phyloP scores from a whole-genome alignment of 2,113 vertebrate species.

The Uropsilus gracilis region DNA sequence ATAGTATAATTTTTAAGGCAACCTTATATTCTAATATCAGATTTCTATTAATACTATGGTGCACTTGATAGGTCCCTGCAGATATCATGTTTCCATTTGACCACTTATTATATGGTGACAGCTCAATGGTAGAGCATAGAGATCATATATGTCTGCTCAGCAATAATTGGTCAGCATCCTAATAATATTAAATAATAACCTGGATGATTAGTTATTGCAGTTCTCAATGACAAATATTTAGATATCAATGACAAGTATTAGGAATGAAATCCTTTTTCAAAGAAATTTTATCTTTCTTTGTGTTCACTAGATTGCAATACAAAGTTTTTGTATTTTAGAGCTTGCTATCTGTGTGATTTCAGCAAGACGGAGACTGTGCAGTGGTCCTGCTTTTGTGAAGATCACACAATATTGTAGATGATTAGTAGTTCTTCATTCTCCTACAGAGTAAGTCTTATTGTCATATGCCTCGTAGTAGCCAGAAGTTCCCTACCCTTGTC shows the following conservation, averaged over 20 bases:
- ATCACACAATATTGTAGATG: rapidly evolving
- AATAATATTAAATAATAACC: background rate
- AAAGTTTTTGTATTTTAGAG: no score
- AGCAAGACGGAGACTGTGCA: background rate
- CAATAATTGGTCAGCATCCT: background rate
- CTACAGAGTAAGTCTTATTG: background rate
- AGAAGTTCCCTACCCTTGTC: no score
- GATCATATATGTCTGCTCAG: no score
- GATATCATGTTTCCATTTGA: no score
- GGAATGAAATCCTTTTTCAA: background rate
- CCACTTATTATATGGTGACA: no score
- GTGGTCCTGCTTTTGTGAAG: background rate
- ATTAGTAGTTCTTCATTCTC: background rate
- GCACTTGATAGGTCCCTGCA: no score
- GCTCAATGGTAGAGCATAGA: no score
- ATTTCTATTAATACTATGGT: no score
- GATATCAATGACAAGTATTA: background rate
- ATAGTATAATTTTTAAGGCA: no score
- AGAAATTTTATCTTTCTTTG: background rate
- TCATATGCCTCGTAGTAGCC: no score
- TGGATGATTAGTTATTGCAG: background rate
- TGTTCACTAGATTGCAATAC: background rate
- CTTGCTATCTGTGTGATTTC: no score
- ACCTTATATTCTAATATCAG: no score
- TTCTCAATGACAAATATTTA: background rate